Percentiles rank a stretch among this genome's conserved stretches.
Conservation (phyloP, 2,888 invertebrate species). For the Acanthosoma haemorrhoidale region DNA sequence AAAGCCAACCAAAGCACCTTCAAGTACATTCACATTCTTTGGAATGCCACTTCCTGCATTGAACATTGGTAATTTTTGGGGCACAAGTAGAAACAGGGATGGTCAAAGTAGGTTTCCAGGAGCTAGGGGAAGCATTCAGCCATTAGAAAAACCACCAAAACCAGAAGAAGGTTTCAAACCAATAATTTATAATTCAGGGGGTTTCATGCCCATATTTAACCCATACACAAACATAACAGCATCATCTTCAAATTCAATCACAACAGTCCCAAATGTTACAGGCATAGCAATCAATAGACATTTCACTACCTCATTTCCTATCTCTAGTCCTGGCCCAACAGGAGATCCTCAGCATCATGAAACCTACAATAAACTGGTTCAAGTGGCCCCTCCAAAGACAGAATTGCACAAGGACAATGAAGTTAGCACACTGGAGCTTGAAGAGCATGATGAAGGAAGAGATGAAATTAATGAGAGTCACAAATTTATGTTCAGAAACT, state of each 20-base stretch:
- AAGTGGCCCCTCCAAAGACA: not conserved
- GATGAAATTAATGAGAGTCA: not conserved
- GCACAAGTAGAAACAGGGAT: slow-evolving; percentile 42
- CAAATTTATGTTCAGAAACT: slow-evolving; percentile 12
- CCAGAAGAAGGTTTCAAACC: slow-evolving; percentile 73
- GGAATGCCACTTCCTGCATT: slow-evolving; percentile 73
- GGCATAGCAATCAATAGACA: not conserved
- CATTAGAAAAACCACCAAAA: slow-evolving; percentile 51
- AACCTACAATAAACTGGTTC: not conserved
- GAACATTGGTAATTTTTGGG: slow-evolving; percentile 62
- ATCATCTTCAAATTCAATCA: not conserved
- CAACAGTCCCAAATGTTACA: not conserved
- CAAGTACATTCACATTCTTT: slow-evolving; percentile 65
- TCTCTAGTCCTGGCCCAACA: not conserved
- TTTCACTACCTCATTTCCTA: not conserved
- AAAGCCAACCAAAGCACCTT: slow-evolving; percentile 42
- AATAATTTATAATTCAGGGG: slow-evolving; percentile 65
- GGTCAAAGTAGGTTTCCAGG: slow-evolving; percentile 35
- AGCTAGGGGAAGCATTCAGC: slow-evolving; percentile 44
- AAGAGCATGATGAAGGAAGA: not conserved
- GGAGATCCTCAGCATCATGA: not conserved
- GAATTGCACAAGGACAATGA: not conserved
- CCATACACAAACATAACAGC: slow-evolving; percentile 44
- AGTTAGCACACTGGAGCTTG: not conserved
- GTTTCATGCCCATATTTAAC: slow-evolving; percentile 64